Evolutionary conservation across 1,140 invertebrate species (phyloP), one percentile per base, ranked within the genome.

Genomic region (Magallana gigas): DNA sequence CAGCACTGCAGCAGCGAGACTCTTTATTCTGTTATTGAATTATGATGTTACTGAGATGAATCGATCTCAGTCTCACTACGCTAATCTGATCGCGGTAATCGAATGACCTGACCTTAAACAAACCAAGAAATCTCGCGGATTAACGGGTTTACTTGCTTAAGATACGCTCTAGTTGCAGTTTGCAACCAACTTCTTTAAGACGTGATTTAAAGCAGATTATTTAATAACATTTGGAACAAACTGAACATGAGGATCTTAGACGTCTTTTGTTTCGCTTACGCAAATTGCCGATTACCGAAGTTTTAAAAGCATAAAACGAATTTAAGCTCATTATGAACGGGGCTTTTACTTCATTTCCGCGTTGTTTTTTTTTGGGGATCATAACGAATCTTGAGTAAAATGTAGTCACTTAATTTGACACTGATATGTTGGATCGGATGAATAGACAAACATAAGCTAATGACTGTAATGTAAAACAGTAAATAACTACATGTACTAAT

Each of bases 11-110:
- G 36, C 36, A 48, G 36, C 36, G 36, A 12, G 68, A 76, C 68
- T 76, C 23, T 76, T 6, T n/a, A 62, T 14, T 76, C 23, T 8
- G 68, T 76, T 29, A 71, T 29, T 11, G 68, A 76, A 76, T 36
- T 76, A 36, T 76, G 68, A 36, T 76, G 68, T 76, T 76, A 29
- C 23, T 29, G 68, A 76, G 23, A 76, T 76, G 68, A 76, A 76
- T 76, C 68, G 68, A 76, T 76, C 36, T 12, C n/a, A 76, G 36
- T 12, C 23, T 36, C 68, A 76, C 23, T 36, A 76, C 68, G 68
- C 14, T 76, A 76, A 76, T 76, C 68, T 76, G 8, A 29, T 18
- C 23, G 36, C 68, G 68, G 11, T 76, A 76, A 76, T 9, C 68
- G 23, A 76, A 12, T 76, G 64, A 23, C 8, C 18, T 76, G 68